These are phyloP conservation scores for Microctenopoma steveboyesi DNA, from an alignment of 2,797 vertebrate species.

Conservation along the genomic window DNA sequence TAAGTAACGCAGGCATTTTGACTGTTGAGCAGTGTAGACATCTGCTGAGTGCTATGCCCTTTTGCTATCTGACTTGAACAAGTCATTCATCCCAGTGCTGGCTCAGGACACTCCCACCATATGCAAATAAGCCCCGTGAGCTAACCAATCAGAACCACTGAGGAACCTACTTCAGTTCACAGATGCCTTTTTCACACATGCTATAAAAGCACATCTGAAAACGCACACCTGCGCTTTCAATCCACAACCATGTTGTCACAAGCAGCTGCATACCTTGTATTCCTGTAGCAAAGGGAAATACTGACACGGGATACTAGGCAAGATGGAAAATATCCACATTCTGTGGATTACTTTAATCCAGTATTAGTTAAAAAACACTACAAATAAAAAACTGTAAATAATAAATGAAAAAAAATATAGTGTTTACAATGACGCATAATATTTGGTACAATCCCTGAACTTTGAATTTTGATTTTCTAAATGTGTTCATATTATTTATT, in stretches of 20 bases:
- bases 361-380: conserved; percentile 54
- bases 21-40: conserved; percentile 67
- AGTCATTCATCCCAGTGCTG: conserved; percentile 81
- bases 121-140: conserved; percentile 76
- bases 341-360: conserved; percentile 68
- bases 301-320: conserved; percentile 40
- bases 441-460: background rate
- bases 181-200: conserved; percentile 52
- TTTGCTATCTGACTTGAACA: conserved; percentile 79
- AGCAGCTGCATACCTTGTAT: conserved; percentile 48
- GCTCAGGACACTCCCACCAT: conserved; percentile 79
- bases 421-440: conserved; percentile 10
- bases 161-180: conserved; percentile 52
- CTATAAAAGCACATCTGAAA: conserved; percentile 9
- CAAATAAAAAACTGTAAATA: conserved; percentile 1
- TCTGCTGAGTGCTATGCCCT: conserved; percentile 76
- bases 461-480: conserved; percentile 6
- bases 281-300: conserved; percentile 41
- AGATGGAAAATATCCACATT: conserved; percentile 53
- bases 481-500: background rate
- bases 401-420: conserved; percentile 16
- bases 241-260: conserved; percentile 44
- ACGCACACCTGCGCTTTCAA: conserved; percentile 43
- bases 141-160: conserved; percentile 74
- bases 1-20: conserved; percentile 78